Base-by-base conservation (phyloP, 2,113 vertebrate species). In the Heliornis fulica region DNA sequence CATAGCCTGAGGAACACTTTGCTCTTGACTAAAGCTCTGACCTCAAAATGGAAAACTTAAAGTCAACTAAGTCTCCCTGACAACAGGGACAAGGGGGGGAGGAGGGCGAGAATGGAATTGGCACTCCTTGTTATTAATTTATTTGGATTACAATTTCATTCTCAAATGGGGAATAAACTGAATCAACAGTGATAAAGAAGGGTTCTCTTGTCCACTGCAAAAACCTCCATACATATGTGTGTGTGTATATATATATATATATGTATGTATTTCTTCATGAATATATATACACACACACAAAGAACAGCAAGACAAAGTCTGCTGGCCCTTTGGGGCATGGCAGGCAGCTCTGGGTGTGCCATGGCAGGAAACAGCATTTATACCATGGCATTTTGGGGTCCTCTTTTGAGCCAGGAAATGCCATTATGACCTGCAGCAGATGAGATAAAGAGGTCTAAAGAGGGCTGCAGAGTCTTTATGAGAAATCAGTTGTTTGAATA, bases 361-460 rank as follows among this genome's bases (percentile, higher is more conserved):
- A 97, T 72, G 79, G 87, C 90, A 98, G 97, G 98, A 98, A 98
- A 96, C 90, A 95, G 85, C 90, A 84, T 61, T 98, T 97, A 98
- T 97, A 97, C 98, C 98, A 97, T 96, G 96, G 97, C 97, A 98
- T 96, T 96, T 87, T 95, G 93, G 94, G 95, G 93, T 96, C 89
- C 89, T 96, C 95, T 96, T 96, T 87, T 76, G 36, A 84, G 86
- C n/a, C 94, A 96, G 97, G 98, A 98, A 98, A 98, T 98, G 86
- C 93, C 96, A 97, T 94, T 96, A 96, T 77, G 93, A 97, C 95
- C 94, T 93, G 56, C 85, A 96, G 88, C 93, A 96, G 97, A 98
- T 98, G 97, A 98, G 96, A 92, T 84, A 95, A 92, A 94, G 46
- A 90, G 94, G 12, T 91, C 93, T 94, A 80, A 91, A 59, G 78